Base-by-base conservation (phyloP, 2,113 vertebrate species). In the Oxyruncus cristatus region DNA sequence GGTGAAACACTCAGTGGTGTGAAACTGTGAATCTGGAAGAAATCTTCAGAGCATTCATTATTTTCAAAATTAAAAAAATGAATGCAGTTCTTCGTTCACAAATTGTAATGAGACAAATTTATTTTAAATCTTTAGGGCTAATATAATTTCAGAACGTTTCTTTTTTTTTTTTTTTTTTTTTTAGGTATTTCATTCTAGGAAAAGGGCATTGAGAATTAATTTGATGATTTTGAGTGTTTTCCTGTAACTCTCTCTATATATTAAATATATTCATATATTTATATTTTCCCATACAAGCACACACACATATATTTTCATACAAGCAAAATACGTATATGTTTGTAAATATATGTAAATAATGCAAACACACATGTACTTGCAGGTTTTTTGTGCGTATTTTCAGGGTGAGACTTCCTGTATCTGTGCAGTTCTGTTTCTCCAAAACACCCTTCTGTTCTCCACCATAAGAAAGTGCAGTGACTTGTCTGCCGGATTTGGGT, bases 341-440 rank as follows among this genome's bases (percentile, higher is more conserved):
- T 75, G 2, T 50, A 50, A 32, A 17, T 7, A 32, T 5, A 28
- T 37, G 10, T 20, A 44, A 66, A 50, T 52, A 37, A 49, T 6
- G 19, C 4, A 35, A 26, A 66, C 19, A 9, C 7, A 30, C 8
- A 11, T 0, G 2, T 68, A 13, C 2, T 2, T 65, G 22, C 11
- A 56, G 30, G 16, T 3, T 52, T 85, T 70, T 37, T 55, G 2
- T 35, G 12, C 20, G 2, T 55, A 12, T 86, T 80, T 86, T 80
- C 24, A 55, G n/a, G 8, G 15, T 46, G 17, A 86, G 10, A 46
- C 14, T 53, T 37, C 32, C 1, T 55, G 20, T 50, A 52, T 80
- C 14, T 6, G 2, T 41, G 28, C 11, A 42, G 8, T 21, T 35
- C 2, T 30, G 14, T 81, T 47, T 58, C 24, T 11, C 15, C 24